Base-by-base conservation (phyloP, 2,113 vertebrate genomes). In the Rutilus rutilus region DNA sequence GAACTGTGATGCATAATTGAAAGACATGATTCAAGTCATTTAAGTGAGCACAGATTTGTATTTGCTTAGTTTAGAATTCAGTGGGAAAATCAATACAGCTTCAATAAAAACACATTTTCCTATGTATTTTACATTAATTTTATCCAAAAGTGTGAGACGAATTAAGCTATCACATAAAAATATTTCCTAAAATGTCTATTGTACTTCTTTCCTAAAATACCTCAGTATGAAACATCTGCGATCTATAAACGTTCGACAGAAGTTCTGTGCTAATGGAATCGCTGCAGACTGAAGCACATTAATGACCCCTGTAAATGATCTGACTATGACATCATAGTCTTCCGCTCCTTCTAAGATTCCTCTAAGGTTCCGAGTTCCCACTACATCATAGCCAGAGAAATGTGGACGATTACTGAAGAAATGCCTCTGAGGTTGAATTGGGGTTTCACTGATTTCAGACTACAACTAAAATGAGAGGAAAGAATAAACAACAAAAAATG, bases 351-450 rank as follows among this genome's bases (percentile, higher is more conserved):
- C 65, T 19, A 10, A 33, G 23, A 82, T 82, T 23, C 17, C 7
- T 82, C 25, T 27, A 9, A 30, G n/a, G 25, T 75, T 82, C 12
- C 8, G 36, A 83, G 17, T 71, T 71, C 60, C 14, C 42, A 27
- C 76, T 71, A n/a, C 76, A 80, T 33, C 12, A 42, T 79, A 21
- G 33, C 74, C 21, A 45, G 33, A 21, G 78, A 74, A 60, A 59
- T 54, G 71, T 27, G 73, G 75, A 60, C 54, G 50, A 78, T 42
- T 83, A 69, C 85, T 59, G 36, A 78, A 78, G 64, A 78, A 78
- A 86, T 67, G 52, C 74, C 74, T 57, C 77, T 78, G 79, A 86
- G 87, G 62, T 84, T 62, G 78, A 65, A 65, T 33, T 84, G 47
- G 52, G 50, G 45, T 67, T 83, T 77, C 67, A 21, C 64, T 83